Evolutionary conservation across 1,140 invertebrate species (phyloP), one percentile per base, ranked within the genome.

Genomic region (Stenopsyche tienmushanensis): DNA sequence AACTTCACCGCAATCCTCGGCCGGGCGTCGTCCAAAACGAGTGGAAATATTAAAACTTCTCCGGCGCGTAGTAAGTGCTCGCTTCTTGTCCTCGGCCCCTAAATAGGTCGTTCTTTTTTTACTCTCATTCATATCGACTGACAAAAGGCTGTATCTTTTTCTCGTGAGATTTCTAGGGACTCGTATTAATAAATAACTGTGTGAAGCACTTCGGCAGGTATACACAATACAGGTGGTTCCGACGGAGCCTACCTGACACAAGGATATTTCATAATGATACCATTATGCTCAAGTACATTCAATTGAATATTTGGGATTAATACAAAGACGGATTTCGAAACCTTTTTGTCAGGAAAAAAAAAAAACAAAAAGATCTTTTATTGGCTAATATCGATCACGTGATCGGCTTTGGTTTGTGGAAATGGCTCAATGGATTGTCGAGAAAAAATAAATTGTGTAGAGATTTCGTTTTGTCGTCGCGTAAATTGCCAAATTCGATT

Each of bases 111-210:
- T 20, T 50, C 21, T 50, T 50, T 49, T 49, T 49, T 49, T 49
- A 9, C 21, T 20, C 10, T 49, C 47, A 49, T 5, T 49, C 15
- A 49, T 49, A 49, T 49, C 34, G 29, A 17, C 57, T 60, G 57
- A 60, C 57, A 60, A 60, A 60, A 60, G 57, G 42, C 24, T 60
- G 57, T 60, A 60, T 58, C 57, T 60, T 60, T 57, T 60, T 60
- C 57, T 60, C 57, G 57, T 60, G 57, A 60, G 57, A 60, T 44
- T 29, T 58, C 41, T 60, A 17, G 55, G 44, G 57, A 60, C 39
- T 47, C 57, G 57, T 47, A 42, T 60, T 60, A 60, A 60, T 60
- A 60, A 60, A 60, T 60, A 58, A 57, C 42, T 60, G 41, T 60
- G 42, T 60, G 23, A 60, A 58, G 39, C 24, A 47, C 15, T 7